These are phyloP conservation scores for Procambarus clarkii DNA, from an alignment of 1,140 invertebrate species.

Conservation along the genomic window DNA sequence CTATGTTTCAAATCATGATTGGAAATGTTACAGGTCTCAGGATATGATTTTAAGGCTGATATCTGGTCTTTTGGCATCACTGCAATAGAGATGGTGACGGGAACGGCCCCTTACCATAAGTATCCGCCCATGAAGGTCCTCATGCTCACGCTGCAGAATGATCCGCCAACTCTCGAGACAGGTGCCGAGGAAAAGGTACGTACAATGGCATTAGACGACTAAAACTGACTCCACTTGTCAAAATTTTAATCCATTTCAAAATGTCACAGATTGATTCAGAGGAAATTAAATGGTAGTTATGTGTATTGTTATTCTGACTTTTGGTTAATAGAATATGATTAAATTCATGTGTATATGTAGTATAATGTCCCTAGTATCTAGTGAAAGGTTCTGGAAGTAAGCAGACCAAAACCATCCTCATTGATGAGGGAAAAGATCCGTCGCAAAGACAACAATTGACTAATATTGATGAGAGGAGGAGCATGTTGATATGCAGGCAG, in stretches of 20 bases:
- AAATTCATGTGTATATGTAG: too few species aligned
- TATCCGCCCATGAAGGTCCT: slow-evolving; percentile 98
- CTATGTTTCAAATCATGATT: too few species aligned
- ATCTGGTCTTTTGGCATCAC: slow-evolving; percentile 99
- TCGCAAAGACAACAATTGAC: too few species aligned
- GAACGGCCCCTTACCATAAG: slow-evolving; percentile 98
- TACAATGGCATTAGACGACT: background rate
- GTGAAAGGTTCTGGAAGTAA: too few species aligned
- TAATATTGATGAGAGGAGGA: too few species aligned
- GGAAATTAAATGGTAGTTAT: background rate
- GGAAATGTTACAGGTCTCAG: slow-evolving; percentile 85
- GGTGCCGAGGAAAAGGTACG: slow-evolving; percentile 90
- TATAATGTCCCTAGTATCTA: too few species aligned
- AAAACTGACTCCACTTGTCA: background rate
- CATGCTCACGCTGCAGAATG: slow-evolving; percentile 83
- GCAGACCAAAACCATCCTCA: too few species aligned
- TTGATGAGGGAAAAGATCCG: too few species aligned
- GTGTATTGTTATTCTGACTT: too few species aligned
- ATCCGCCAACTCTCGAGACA: slow-evolving; percentile 97
- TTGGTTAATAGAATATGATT: too few species aligned
- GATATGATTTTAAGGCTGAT: slow-evolving; percentile 99
- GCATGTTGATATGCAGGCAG: too few species aligned
- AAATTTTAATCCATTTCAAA: too few species aligned
- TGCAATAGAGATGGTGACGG: slow-evolving; percentile 98
- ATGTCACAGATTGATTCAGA: background rate